Evolutionary conservation across 2,888 invertebrate species (phyloP).

Genomic region (Aleiodes alternator): DNA sequence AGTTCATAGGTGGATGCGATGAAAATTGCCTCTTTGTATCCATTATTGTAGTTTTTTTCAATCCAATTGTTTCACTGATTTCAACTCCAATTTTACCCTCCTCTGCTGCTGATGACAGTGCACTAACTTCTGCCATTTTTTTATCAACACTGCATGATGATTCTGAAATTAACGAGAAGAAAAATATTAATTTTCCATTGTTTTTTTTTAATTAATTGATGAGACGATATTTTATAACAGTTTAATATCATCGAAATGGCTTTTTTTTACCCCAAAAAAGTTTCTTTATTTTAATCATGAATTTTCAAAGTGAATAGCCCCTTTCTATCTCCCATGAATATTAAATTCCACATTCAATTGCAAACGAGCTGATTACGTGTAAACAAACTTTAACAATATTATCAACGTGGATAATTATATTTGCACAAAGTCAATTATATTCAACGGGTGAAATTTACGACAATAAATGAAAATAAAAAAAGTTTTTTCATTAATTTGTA

Average conservation of each 20-base stretch:
- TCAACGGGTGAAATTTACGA: too few species aligned
- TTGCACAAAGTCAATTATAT: too few species aligned
- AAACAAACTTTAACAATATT: conserved; percentile 31
- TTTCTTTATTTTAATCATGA: conserved; percentile 20
- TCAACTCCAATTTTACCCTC: conserved; percentile 78
- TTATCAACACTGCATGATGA: conserved; percentile 11
- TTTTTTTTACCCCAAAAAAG: background rate
- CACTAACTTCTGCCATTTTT: conserved; percentile 69
- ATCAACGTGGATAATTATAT: conserved; percentile 11
- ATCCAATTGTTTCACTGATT: conserved; percentile 60
- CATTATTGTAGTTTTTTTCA: conserved; percentile 45
- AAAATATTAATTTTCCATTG: conserved; percentile 23
- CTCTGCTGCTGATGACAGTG: conserved; percentile 78
- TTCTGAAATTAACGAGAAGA: conserved; percentile 22
- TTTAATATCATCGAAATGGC: background rate
- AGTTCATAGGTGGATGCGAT: conserved; percentile 77
- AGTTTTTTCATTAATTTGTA: too few species aligned
- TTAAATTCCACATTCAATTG: conserved; percentile 17
- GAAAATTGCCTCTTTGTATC: conserved; percentile 57
- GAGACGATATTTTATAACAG: background rate
- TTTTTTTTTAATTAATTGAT: conserved; percentile 30
- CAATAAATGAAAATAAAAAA: too few species aligned
- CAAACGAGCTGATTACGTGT: conserved; percentile 24
- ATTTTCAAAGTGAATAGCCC: background rate
- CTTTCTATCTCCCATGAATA: background rate